Evolutionary conservation across 2,797 vertebrate species (phyloP), one percentile per base, ranked within the genome.

Genomic region (Diceros bicornis): DNA sequence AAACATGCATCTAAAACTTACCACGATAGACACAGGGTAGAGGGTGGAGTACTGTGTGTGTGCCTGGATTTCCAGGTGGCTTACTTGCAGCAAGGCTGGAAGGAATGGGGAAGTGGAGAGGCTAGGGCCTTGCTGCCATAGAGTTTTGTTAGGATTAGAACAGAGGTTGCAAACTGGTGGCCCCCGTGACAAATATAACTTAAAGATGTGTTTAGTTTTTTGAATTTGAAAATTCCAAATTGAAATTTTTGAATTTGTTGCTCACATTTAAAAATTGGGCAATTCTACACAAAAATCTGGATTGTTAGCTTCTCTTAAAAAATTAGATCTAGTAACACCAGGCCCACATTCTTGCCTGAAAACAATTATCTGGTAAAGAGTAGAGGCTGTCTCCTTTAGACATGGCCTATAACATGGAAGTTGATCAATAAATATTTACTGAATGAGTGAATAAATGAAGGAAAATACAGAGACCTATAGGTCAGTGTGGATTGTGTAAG

Each of bases 261-360:
- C 27, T 84, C 17, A 47, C 37, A 12, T 81, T 93, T 55, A n/a
- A 82, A 72, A 52, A n/a, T 4, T 47, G 41, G n/a, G 25, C 12
- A 14, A 81, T 85, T 82, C 77, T 69, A 75, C 55, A 37, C 81
- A 41, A 91, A 82, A 82, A 47, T 78, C 69, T 41, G 32, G 55
- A 66, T 81, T 57, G 59, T 27, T 29, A 52, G 16, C 18, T 55
- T 93, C 71, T 81, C 64, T 83, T 59, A 27, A 68, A 74, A 92
- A 95, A 50, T 29, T 55, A 68, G 11, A 41, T 69, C 37, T 81
- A 74, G 59, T 23, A 85, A 52, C 13, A 41, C 27, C 12, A 62
- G 34, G 17, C 25, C 18, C 57, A 72, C 34, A 23, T 52, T 78
- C 23, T 27, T 78, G 21, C 34, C 52, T 75, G 32, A 62, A 96